Evolutionary conservation across 2,797 vertebrate species (phyloP).

Genomic region (Oryzias dopingdopingensis): DNA sequence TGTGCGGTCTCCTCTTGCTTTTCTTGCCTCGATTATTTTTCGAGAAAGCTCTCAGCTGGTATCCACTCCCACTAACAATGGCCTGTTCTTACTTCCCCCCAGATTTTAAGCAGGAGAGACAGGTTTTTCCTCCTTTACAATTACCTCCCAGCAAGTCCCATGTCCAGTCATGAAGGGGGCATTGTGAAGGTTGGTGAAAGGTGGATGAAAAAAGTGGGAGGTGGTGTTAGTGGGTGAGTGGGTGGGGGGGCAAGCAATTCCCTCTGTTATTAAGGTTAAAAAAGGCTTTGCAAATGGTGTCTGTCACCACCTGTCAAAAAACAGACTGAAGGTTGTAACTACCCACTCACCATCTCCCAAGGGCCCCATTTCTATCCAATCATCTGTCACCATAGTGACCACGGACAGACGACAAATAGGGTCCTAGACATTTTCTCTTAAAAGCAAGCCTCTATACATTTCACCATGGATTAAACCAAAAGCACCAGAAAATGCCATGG

Average conservation of each 20-base stretch:
- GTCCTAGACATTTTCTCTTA: conserved; percentile 14
- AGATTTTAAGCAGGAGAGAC: conserved; percentile 32
- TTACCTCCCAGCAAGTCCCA: conserved; percentile 40
- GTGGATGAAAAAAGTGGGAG: neutral
- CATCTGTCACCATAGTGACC: conserved; percentile 65
- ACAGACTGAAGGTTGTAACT: conserved; percentile 47
- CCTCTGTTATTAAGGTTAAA: conserved; percentile 50
- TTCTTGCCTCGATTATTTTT: conserved; percentile 21
- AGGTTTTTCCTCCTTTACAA: conserved; percentile 34
- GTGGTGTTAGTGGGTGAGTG: conserved; percentile 11
- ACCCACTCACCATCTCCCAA: conserved; percentile 28
- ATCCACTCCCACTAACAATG: conserved; percentile 24
- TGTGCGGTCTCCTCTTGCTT: conserved; percentile 24
- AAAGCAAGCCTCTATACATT: conserved; percentile 28
- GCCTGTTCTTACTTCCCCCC: conserved; percentile 27
- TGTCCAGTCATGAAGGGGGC: conserved; percentile 27
- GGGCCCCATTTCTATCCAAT: conserved; percentile 37
- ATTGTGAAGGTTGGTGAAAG: conserved; percentile 35
- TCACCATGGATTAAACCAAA: neutral
- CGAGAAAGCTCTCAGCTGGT: conserved; percentile 42
- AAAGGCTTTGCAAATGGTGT: conserved; percentile 44
- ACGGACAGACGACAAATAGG: conserved; percentile 49
- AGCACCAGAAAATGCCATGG: conserved; percentile 1
- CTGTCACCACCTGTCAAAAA: conserved; percentile 53
- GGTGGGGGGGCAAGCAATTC: conserved; percentile 29